Percentiles rank a stretch among this genome's conserved stretches.
Conservation (phyloP, 2,113 vertebrate genomes). For the Tamias sibiricus region DNA sequence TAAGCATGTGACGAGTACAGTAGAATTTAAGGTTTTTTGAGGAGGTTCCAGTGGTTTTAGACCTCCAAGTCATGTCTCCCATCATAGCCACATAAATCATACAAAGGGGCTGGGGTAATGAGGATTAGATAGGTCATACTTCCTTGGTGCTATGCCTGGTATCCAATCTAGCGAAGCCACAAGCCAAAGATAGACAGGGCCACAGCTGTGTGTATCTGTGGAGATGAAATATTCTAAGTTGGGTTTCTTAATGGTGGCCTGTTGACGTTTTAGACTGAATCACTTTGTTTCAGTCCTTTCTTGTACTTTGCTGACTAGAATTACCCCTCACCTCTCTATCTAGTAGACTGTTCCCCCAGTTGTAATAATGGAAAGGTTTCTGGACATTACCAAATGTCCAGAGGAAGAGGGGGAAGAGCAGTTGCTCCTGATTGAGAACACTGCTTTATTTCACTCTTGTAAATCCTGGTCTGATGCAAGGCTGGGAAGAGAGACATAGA, state of each 20-base stretch:
- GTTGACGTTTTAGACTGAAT: not conserved
- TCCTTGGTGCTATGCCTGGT: accelerated
- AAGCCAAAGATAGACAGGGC: accelerated
- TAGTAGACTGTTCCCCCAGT: not conserved
- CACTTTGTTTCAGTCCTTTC: not conserved
- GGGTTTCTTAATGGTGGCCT: not conserved
- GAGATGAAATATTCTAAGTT: not conserved
- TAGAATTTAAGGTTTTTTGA: not conserved
- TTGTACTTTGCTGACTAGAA: not conserved
- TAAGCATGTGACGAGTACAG: not conserved
- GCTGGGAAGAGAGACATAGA: not conserved
- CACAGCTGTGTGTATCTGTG: not conserved
- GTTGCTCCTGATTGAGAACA: not conserved
- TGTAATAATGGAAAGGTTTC: not conserved
- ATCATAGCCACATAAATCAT: not conserved
- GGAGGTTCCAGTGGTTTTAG: not conserved
- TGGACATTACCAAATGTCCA: not conserved
- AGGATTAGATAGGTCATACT: not conserved
- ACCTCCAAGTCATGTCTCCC: not conserved
- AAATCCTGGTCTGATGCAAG: not conserved
- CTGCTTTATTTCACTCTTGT: not conserved
- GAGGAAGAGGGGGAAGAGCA: accelerated
- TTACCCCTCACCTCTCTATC: not conserved
- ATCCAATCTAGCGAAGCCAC: not conserved
- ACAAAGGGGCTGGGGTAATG: not conserved